Percentiles rank a stretch among this genome's conserved stretches.
These are phyloP conservation scores for Turnix velox DNA, from an alignment of 2,113 vertebrate species.

Conservation along the genomic window DNA sequence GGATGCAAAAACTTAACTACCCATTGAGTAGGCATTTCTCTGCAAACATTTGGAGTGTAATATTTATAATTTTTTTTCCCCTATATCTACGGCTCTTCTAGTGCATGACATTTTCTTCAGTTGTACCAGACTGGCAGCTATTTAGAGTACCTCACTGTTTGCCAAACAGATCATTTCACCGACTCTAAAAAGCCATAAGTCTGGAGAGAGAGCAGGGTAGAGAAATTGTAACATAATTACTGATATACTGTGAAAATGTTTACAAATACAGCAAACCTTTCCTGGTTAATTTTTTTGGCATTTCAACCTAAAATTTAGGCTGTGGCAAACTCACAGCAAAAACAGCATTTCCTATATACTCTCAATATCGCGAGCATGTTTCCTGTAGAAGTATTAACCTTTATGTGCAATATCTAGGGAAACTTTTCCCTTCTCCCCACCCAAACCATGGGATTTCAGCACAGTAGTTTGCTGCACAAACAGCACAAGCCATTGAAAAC, in stretches of 20 bases:
- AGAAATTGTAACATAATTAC: constrained; percentile 19
- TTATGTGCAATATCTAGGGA: constrained; percentile 3
- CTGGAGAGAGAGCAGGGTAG: constrained; percentile 45
- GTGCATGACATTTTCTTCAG: constrained; percentile 60
- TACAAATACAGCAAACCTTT: constrained; percentile 50
- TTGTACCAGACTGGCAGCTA: constrained; percentile 61
- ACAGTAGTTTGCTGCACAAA: background rate
- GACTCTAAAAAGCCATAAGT: constrained; percentile 80
- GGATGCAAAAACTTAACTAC: constrained; percentile 75
- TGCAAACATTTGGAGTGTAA: constrained; percentile 41
- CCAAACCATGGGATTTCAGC: background rate
- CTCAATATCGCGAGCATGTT: background rate
- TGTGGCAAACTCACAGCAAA: background rate
- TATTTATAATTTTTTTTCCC: background rate
- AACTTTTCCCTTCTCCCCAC: constrained; percentile 2
- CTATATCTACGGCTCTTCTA: background rate
- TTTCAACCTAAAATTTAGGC: background rate
- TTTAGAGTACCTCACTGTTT: constrained; percentile 64
- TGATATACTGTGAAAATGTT: constrained; percentile 73
- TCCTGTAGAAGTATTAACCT: background rate
- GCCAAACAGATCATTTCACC: constrained; percentile 24
- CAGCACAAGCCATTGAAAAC: constrained; percentile 22
- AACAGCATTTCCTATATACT: background rate
- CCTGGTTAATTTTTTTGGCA: background rate
- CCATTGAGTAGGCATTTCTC: constrained; percentile 50